Percentiles rank a stretch among this genome's conserved stretches.
These are phyloP conservation scores for Platysteira castanea DNA, from an alignment of 2,113 vertebrate genomes.

Conservation along the genomic window DNA sequence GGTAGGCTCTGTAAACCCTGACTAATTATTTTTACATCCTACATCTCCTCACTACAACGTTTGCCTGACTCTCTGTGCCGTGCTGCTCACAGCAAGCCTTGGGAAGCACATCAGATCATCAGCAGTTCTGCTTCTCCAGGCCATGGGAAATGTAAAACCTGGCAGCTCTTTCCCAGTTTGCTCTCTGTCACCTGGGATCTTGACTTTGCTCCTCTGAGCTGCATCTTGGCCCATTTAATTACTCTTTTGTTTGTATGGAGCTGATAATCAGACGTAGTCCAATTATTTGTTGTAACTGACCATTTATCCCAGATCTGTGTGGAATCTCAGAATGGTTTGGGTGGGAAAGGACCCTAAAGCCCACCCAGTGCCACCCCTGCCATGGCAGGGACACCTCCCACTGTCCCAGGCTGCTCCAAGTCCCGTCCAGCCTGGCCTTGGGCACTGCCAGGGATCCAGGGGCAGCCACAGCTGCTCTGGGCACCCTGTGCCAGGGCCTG, in stretches of 20 bases:
- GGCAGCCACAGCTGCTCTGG: not conserved
- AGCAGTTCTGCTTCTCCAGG: not conserved
- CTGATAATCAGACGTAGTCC: not conserved
- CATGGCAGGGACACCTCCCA: not conserved
- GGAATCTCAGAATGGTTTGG: not conserved
- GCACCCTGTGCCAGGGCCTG: not conserved
- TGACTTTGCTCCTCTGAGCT: not conserved
- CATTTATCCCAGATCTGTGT: not conserved
- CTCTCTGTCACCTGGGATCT: not conserved
- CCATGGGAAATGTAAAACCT: not conserved
- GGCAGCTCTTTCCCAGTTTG: not conserved
- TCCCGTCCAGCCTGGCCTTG: not conserved
- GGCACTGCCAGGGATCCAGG: not conserved
- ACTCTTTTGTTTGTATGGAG: not conserved
- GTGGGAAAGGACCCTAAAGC: rapidly evolving
- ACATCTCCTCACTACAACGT: not conserved
- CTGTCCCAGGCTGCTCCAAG: not conserved
- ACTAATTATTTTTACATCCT: conserved; percentile 42
- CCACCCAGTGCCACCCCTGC: rapidly evolving
- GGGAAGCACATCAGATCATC: not conserved
- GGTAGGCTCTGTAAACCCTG: not conserved
- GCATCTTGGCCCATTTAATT: not conserved
- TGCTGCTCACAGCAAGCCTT: conserved; percentile 18
- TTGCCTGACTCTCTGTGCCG: not conserved
- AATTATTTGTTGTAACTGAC: not conserved